Percentiles rank a stretch among this genome's conserved stretches.
Evolutionary conservation across 2,113 vertebrate genomes (phyloP).

Genomic region (Clarias gariepinus): DNA sequence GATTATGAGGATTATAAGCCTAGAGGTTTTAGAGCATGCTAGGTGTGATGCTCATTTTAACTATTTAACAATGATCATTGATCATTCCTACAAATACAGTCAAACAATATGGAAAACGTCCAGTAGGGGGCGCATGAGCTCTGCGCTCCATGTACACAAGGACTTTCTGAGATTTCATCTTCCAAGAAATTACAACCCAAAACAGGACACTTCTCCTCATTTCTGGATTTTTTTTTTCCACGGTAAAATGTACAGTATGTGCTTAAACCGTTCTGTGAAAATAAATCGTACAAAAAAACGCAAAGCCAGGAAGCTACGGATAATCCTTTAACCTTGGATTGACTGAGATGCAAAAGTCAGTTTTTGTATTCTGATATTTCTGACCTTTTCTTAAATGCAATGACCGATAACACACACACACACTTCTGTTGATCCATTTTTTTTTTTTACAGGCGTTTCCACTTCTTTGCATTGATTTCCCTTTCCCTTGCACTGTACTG

Average conservation of each 20-base stretch:
- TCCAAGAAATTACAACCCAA: not conserved
- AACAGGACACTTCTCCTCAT: not conserved
- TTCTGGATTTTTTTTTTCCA: not conserved
- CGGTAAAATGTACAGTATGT: not conserved
- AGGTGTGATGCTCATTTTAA: not conserved
- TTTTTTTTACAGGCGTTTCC: not conserved
- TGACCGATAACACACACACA: conserved; percentile 5
- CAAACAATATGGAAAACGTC: conserved; percentile 8
- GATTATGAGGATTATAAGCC: not conserved
- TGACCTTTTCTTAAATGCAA: conserved; percentile 4
- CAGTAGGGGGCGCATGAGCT: conserved; percentile 35
- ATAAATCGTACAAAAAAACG: not conserved
- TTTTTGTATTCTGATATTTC: conserved; percentile 1
- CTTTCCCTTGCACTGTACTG: not conserved
- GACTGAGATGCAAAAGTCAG: not conserved
- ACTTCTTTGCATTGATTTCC: not conserved
- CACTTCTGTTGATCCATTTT: not conserved
- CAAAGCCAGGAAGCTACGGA: not conserved
- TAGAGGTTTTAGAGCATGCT: not conserved
- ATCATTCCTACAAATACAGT: not conserved
- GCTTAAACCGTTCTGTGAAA: not conserved
- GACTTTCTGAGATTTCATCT: not conserved
- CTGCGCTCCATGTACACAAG: not conserved
- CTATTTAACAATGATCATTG: not conserved
- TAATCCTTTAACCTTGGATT: not conserved